These are phyloP conservation scores for Scatophagus argus DNA, from an alignment of 2,113 vertebrate genomes.

Conservation along the genomic window DNA sequence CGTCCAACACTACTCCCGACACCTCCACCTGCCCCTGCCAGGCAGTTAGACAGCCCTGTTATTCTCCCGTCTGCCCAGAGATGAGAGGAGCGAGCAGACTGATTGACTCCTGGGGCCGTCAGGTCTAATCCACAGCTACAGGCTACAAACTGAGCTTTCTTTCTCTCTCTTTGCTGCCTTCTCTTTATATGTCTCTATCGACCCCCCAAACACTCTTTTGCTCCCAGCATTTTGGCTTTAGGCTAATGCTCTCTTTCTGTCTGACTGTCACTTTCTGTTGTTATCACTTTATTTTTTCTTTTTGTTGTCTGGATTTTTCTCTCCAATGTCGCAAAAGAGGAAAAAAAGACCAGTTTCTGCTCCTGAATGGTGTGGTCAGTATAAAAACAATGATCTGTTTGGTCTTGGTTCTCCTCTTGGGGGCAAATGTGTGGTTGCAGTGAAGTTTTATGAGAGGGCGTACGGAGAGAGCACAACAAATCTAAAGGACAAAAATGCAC, in stretches of 20 bases:
- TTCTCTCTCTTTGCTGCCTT: constrained; percentile 1
- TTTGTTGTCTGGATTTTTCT: constrained; percentile 31
- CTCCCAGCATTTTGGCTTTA: constrained; percentile 53
- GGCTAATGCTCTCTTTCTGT: constrained; percentile 61
- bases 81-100: constrained; percentile 65
- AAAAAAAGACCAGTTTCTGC: constrained; percentile 39
- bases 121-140: constrained; percentile 70
- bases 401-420: constrained; percentile 23
- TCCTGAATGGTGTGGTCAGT: constrained; percentile 25
- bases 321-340: constrained; percentile 8
- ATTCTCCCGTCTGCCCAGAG: constrained; percentile 55
- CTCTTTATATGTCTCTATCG: constrained; percentile 43
- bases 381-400: constrained; percentile 57
- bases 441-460: constrained; percentile 17
- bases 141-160: constrained; percentile 52
- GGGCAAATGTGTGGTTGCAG: constrained; percentile 25
- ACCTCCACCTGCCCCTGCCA: constrained; percentile 46
- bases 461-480: constrained; percentile 25
- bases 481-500: constrained; percentile 9
- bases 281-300: constrained; percentile 40
- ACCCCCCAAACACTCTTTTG: constrained; percentile 37
- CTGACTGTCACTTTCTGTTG: constrained; percentile 54
- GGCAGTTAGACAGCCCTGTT: constrained; percentile 45
- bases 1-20: constrained; percentile 10
- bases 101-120: constrained; percentile 65